Evolutionary conservation across 2,113 vertebrate species (phyloP).

Genomic region (Tetraodon nigroviridis): DNA sequence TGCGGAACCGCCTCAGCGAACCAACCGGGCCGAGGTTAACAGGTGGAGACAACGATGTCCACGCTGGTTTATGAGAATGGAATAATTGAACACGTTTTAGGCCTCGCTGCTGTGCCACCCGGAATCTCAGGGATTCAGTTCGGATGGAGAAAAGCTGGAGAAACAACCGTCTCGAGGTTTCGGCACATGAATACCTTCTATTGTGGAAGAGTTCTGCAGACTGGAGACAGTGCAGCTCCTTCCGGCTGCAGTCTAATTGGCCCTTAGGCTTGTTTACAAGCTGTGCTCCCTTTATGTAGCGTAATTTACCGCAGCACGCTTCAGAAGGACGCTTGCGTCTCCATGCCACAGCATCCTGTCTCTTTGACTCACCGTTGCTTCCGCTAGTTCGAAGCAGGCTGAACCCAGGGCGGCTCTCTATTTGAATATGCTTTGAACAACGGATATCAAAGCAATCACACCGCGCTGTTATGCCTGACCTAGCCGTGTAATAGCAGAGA

Average conservation of each 20-base stretch:
- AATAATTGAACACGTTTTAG: conserved; percentile 6
- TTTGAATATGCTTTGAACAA: too few species aligned
- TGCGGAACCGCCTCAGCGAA: conserved; percentile 10
- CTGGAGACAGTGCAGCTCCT: conserved; percentile 1
- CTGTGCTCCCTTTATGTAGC: background rate
- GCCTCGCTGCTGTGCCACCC: background rate
- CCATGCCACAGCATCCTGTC: too few species aligned
- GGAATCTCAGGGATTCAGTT: background rate
- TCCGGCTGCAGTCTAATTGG: background rate
- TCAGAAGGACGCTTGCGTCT: background rate
- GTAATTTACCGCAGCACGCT: background rate
- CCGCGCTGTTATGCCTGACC: too few species aligned
- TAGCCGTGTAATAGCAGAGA: too few species aligned
- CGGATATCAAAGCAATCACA: too few species aligned
- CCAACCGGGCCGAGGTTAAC: conserved; percentile 6
- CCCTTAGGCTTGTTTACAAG: background rate
- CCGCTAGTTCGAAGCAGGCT: too few species aligned
- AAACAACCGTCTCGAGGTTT: conserved; percentile 6
- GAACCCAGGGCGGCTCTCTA: too few species aligned
- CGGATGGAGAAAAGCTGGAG: background rate
- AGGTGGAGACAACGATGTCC: background rate
- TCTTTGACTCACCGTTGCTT: too few species aligned
- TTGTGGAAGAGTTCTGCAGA: conserved; percentile 20
- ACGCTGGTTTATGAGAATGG: background rate
- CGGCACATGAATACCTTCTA: conserved; percentile 29